phyloP scores from a whole-genome alignment of 64 coral and sea anemone genomes.

The Pocillopora damicornis region DNA sequence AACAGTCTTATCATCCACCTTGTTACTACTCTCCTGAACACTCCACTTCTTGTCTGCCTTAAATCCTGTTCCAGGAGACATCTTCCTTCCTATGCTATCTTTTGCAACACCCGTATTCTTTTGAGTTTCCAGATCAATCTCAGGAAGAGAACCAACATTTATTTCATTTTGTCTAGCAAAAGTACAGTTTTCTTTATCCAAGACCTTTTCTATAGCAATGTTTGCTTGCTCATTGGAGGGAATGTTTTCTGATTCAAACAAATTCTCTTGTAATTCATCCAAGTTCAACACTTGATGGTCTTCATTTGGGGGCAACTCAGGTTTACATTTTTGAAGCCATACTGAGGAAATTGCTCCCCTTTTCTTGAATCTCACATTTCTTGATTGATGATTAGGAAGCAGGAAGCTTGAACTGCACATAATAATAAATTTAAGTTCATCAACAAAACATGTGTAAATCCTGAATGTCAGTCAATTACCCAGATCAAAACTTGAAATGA shows the following conservation, averaged over 20 bases:
- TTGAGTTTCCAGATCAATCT: not conserved
- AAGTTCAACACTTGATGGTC: not conserved
- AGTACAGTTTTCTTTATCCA: not conserved
- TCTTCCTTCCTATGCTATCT: not conserved
- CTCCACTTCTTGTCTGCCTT: not conserved
- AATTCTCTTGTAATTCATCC: not conserved
- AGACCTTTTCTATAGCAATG: not conserved
- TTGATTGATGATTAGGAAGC: slow-evolving; percentile 29
- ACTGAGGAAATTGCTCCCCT: slow-evolving; percentile 45
- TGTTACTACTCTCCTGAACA: not conserved
- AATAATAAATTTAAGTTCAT: not conserved
- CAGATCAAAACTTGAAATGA: too few relatives aligned
- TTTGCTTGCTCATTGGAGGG: not conserved
- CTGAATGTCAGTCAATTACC: too few relatives aligned
- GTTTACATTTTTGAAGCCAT: slow-evolving; percentile 68
- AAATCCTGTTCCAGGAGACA: not conserved
- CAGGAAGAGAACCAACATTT: too few relatives aligned
- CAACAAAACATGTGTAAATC: not conserved
- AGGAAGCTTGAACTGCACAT: slow-evolving; percentile 21
- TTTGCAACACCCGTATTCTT: not conserved
- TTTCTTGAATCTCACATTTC: slow-evolving; percentile 31
- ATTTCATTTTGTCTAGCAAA: not conserved
- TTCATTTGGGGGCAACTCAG: slow-evolving; percentile 28
- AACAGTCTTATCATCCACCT: not conserved
- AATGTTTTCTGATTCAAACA: not conserved